Conservation (phyloP, 2,113 vertebrate species). For the Lynx canadensis region DNA sequence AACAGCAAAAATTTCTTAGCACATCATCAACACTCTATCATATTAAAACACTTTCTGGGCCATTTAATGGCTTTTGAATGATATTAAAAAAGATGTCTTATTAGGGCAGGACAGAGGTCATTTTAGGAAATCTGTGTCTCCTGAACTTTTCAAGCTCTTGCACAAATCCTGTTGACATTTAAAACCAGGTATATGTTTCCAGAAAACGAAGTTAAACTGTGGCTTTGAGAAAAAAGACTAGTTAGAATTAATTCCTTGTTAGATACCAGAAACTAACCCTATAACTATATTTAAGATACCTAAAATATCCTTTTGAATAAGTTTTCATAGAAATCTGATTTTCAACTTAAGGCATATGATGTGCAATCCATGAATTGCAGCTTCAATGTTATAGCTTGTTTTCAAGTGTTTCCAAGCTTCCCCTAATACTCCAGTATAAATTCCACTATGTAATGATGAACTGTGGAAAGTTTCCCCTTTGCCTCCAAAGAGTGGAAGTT, state of each 20-base stretch:
- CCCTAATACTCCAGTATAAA: background rate
- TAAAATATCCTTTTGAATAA: conserved; percentile 66
- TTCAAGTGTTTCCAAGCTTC: background rate
- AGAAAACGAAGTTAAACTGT: conserved; percentile 30
- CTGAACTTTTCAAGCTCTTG: background rate
- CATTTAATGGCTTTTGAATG: conserved; percentile 75
- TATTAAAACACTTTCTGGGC: conserved; percentile 67
- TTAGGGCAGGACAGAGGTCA: conserved; percentile 25
- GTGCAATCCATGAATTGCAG: conserved; percentile 33
- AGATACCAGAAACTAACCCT: conserved; percentile 21
- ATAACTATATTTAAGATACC: conserved; percentile 11
- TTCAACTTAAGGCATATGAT: conserved; percentile 1
- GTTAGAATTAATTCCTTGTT: conserved; percentile 6
- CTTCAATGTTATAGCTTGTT: conserved; percentile 49
- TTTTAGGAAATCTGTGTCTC: conserved; percentile 64
- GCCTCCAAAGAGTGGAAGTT: conserved; percentile 40
- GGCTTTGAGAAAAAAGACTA: background rate
- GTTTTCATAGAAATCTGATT: conserved; percentile 58
- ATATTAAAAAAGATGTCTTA: conserved; percentile 53
- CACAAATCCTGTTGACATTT: background rate
- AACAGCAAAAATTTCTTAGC: conserved; percentile 60
- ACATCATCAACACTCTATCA: conserved; percentile 52
- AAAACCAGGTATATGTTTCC: conserved; percentile 32
- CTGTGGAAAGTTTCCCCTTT: conserved; percentile 49
- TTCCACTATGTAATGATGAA: conserved; percentile 24